Conservation (phyloP, 2,888 invertebrate genomes). For the Pharmacophagus antenor region DNA sequence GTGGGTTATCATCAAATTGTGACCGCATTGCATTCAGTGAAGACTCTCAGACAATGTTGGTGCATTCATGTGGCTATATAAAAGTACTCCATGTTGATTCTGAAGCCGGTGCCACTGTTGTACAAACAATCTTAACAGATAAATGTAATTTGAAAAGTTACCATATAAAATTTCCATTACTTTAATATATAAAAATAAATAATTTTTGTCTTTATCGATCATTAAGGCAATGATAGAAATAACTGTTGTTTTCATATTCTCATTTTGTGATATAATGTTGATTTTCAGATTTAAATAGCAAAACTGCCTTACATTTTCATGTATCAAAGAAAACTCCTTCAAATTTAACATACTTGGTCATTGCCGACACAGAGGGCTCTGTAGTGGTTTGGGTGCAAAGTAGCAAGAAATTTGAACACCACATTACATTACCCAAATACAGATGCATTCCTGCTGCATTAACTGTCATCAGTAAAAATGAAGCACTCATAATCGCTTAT, state of each 20-base stretch:
- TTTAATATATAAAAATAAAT: not conserved
- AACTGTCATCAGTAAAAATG: constrained; percentile 81
- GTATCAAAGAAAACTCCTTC: constrained; percentile 47
- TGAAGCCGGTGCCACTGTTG: constrained; percentile 57
- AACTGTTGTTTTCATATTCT: no score
- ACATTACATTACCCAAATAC: constrained; percentile 85
- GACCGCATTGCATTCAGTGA: constrained; percentile 56
- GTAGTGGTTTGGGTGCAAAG: constrained; percentile 83
- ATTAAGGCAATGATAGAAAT: not conserved
- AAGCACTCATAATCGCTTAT: constrained; percentile 86
- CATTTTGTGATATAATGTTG: no score
- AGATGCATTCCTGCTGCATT: constrained; percentile 86
- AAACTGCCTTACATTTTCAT: constrained; percentile 70
- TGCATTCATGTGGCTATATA: constrained; percentile 47
- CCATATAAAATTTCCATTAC: not conserved
- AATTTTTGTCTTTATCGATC: not conserved
- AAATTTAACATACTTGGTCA: constrained; percentile 79
- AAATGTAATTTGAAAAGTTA: constrained; percentile 55
- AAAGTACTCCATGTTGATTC: constrained; percentile 60
- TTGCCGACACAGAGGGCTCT: constrained; percentile 83
- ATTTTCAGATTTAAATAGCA: constrained; percentile 77
- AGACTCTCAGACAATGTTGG: constrained; percentile 55
- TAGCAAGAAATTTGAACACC: constrained; percentile 55
- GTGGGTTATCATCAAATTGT: constrained; percentile 50
- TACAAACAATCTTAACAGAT: constrained; percentile 54